A percentile compares a stretch with the other conserved stretches of the same genome.
Evolutionary conservation across 2,888 invertebrate species (phyloP).

Genomic region (Plebejus melissa): DNA sequence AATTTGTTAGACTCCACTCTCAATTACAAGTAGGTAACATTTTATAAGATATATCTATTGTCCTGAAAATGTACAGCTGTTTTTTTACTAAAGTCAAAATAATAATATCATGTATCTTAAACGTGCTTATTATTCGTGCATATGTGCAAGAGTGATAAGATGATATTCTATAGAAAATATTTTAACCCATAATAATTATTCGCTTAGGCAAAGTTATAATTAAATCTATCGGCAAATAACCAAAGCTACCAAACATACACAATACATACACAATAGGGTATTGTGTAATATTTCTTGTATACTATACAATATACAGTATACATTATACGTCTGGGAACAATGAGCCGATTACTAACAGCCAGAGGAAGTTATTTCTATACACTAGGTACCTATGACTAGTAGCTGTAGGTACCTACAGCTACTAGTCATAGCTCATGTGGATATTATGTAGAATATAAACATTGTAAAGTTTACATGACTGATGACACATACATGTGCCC

Average conservation of each 20-base stretch:
- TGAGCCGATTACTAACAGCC: slow-evolving; percentile 44
- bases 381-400: not conserved
- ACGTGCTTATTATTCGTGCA: not conserved
- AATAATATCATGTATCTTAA: too few relatives aligned
- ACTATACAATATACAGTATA: slow-evolving; percentile 61
- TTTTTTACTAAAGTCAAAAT: not conserved
- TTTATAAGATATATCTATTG: too few relatives aligned
- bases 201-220: slow-evolving; percentile 4
- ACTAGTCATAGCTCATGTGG: not conserved
- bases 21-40: too few relatives aligned
- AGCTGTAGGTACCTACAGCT: too few relatives aligned
- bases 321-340: slow-evolving; percentile 57
- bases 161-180: slow-evolving; percentile 28
- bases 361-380: slow-evolving; percentile 55
- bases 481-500: too few relatives aligned
- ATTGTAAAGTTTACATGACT: too few relatives aligned
- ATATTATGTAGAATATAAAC: too few relatives aligned
- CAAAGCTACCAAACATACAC: not conserved
- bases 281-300: slow-evolving; percentile 54
- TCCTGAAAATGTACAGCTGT: not conserved
- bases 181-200: slow-evolving; percentile 21
- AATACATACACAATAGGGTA: slow-evolving; percentile 52
- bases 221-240: slow-evolving; percentile 29
- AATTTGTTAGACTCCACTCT: too few relatives aligned
- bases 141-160: not conserved